Conservation (phyloP, 2,888 invertebrate genomes). For the Xestia xanthographa region DNA sequence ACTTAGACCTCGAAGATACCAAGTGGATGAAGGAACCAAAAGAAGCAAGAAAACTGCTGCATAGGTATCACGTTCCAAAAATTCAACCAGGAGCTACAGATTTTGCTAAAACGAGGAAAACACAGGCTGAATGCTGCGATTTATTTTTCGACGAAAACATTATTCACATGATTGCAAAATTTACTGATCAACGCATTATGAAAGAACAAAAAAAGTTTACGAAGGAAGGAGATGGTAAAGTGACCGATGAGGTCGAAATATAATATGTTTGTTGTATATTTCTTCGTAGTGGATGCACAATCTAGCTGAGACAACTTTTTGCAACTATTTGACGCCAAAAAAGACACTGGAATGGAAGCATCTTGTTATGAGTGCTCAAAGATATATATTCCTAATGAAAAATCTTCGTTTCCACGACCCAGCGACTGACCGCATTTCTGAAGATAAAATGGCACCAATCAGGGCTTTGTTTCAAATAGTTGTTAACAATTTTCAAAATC, state of each 20-base stretch:
- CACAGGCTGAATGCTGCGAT: slow-evolving; percentile 40
- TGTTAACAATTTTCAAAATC: slow-evolving; percentile 56
- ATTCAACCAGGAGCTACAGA: slow-evolving; percentile 41
- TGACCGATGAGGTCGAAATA: slow-evolving; percentile 41
- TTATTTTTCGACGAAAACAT: slow-evolving; percentile 57
- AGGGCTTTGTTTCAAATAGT: slow-evolving; percentile 48
- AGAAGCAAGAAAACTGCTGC: slow-evolving; percentile 33
- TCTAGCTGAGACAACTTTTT: slow-evolving; percentile 45
- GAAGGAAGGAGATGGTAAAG: slow-evolving; percentile 49
- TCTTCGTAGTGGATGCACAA: slow-evolving; percentile 10
- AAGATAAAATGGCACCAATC: slow-evolving; percentile 54
- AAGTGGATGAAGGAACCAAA: slow-evolving; percentile 52
- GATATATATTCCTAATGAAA: slow-evolving; percentile 49
- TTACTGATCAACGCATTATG: slow-evolving; percentile 52
- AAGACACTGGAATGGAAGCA: slow-evolving; percentile 58
- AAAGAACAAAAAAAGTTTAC: slow-evolving; percentile 45
- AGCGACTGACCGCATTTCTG: slow-evolving; percentile 14
- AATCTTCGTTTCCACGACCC: slow-evolving; percentile 52
- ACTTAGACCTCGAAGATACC: slow-evolving; percentile 29
- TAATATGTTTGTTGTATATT: no score
- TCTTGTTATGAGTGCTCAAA: slow-evolving; percentile 48
- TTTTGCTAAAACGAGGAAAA: slow-evolving; percentile 38
- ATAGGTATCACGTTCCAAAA: slow-evolving; percentile 39
- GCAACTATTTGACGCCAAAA: slow-evolving; percentile 52
- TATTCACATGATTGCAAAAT: slow-evolving; percentile 48